Evolutionary conservation across 2,113 vertebrate species (phyloP), one percentile per base, ranked within the genome.

Genomic region (Tyto alba): DNA sequence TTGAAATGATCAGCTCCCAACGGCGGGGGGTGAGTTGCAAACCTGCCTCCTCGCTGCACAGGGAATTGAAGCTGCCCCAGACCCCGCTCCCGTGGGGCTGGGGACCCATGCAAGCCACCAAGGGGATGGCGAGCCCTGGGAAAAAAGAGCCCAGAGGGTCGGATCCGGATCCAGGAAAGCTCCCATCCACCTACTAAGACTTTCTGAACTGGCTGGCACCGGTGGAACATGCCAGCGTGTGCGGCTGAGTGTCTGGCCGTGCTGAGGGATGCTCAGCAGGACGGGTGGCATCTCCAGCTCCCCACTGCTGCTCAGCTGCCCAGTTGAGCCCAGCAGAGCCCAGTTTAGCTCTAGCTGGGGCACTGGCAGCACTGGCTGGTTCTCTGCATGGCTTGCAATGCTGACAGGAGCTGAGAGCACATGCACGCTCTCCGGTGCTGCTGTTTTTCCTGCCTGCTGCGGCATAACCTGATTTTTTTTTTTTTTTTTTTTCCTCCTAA

Each of bases 401-500:
- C 56, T 23, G 41, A 45, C 27, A 0, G 2, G 41, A 69, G 50
- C 60, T 23, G 57, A 10, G 52, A 52, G 60, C 53, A 32, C 34
- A 8, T 6, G 0, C 2, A 0, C 1, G 2, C 36, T 86, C 79
- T 59, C 56, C 41, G 8, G 43, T 2, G 41, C 86, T 59, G 91
- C 88, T 79, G 66, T 62, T 73, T 90, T 72, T 88, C 63, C 73
- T 94, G 86, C 74, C 80, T 94, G 94, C 92, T 92, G 91, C 10
- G 0, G 84, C 84, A 64, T 76, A 96, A 96, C 92, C 84, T 88
- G 56, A 40, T 80, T 59, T 53, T 20, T 15, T 11, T 63, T 27
- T 30, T 32, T 11, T 55, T 38, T 2, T 36, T 57, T 45, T 47
- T 25, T 29, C 17, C 23, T 26, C 53, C 36, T 78, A 66, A 63